These are phyloP conservation scores for Eulemur macaco DNA, from an alignment of 2,113 vertebrate genomes.

Conservation along the genomic window DNA sequence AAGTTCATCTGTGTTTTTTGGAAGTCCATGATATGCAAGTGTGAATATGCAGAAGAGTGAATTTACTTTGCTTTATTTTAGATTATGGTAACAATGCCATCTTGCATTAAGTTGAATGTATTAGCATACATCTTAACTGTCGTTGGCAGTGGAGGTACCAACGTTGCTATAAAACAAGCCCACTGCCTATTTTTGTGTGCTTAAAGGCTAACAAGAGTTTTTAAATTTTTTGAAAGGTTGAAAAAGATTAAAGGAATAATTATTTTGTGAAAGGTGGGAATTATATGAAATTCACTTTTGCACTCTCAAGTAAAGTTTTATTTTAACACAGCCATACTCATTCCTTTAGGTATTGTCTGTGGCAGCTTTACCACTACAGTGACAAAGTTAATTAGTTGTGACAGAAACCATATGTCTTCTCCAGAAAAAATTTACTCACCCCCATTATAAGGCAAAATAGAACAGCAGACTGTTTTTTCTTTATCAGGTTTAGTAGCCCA, in stretches of 20 bases:
- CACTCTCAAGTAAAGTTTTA: neutral
- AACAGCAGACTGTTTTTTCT: neutral
- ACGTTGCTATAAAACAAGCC: neutral
- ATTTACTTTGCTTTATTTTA: neutral
- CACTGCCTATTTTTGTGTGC: neutral
- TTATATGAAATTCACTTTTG: neutral
- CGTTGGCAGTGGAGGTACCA: neutral
- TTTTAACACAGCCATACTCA: neutral
- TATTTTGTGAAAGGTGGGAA: neutral
- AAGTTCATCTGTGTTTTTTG: neutral
- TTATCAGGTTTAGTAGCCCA: neutral
- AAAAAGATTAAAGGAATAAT: neutral
- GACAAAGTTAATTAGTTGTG: neutral
- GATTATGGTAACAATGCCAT: neutral
- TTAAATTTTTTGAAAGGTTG: neutral
- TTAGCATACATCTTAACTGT: neutral
- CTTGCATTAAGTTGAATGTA: neutral
- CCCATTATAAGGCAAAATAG: neutral
- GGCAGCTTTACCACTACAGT: neutral
- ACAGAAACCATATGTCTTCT: neutral
- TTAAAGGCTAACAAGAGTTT: neutral
- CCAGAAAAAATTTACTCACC: neutral
- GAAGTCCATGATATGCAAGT: neutral
- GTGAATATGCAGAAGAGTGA: conserved; percentile 15
- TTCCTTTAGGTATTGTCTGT: neutral